A percentile compares a stretch with the other conserved stretches of the same genome.
phyloP scores from a whole-genome alignment of 2,888 invertebrate genomes.

The Ethmia dodecea region DNA sequence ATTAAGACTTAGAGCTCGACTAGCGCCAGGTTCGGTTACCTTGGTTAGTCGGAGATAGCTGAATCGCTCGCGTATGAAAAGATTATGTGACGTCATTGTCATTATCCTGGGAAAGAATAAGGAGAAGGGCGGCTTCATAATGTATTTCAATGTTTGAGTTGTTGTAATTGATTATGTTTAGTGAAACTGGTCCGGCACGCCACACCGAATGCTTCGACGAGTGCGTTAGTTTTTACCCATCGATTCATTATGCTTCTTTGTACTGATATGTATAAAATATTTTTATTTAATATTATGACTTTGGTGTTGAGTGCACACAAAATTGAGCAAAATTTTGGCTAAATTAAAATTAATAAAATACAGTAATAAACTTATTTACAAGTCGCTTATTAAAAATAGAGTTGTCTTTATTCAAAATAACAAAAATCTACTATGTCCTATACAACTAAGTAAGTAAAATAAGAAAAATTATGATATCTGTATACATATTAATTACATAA shows the following conservation, averaged over 20 bases:
- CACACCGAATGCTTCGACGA: too few species aligned
- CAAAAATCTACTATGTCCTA: slow-evolving; percentile 47
- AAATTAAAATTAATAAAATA: slow-evolving; percentile 66
- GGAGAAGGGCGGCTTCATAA: too few species aligned
- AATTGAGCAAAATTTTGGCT: slow-evolving; percentile 76
- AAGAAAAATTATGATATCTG: slow-evolving; percentile 44
- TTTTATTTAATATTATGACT: slow-evolving; percentile 68
- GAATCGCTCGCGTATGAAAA: too few species aligned
- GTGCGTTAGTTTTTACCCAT: too few species aligned
- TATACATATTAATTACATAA: too few species aligned
- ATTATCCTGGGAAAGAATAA: too few species aligned
- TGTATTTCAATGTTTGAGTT: too few species aligned
- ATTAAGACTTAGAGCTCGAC: slow-evolving; percentile 48
- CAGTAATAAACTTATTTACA: slow-evolving; percentile 60
- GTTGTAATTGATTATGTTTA: too few species aligned
- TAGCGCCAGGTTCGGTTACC: slow-evolving; percentile 44
- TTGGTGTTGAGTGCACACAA: slow-evolving; percentile 74
- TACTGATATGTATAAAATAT: slow-evolving; percentile 61
- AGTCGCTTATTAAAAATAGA: slow-evolving; percentile 57
- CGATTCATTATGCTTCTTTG: slow-evolving; percentile 61
- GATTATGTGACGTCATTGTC: too few species aligned
- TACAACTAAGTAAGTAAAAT: slow-evolving; percentile 49
- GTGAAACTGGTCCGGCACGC: too few species aligned
- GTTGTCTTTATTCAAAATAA: slow-evolving; percentile 64
- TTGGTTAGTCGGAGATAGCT: too few species aligned